Conservation (phyloP, 2,113 vertebrate species). For the Vireo altiloquus region DNA sequence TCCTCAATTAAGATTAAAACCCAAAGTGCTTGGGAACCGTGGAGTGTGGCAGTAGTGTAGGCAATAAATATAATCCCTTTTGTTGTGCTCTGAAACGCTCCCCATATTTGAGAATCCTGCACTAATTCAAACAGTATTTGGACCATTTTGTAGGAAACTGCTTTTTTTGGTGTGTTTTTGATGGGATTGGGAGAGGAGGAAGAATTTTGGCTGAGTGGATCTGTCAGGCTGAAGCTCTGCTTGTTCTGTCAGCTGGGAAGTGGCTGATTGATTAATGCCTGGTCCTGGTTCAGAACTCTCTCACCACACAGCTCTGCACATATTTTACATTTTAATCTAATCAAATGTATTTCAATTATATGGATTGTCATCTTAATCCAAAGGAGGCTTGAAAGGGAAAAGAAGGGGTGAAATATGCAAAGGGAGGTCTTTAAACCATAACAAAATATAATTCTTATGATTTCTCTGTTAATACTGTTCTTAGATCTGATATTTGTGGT, state of each 20-base stretch:
- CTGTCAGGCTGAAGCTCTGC: background rate
- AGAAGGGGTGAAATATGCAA: background rate
- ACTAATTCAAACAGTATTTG: background rate
- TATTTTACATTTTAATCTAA: background rate
- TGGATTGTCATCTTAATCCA: background rate
- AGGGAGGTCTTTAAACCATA: background rate
- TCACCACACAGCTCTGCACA: background rate
- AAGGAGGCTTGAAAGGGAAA: background rate
- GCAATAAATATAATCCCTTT: background rate
- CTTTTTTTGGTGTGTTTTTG: background rate
- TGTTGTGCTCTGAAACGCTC: background rate
- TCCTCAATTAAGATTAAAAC: background rate
- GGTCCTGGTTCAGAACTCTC: background rate
- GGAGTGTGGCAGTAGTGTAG: background rate
- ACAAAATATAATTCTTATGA: background rate
- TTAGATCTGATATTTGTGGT: background rate
- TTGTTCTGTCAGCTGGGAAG: background rate
- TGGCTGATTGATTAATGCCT: background rate
- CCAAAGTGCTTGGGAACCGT: background rate
- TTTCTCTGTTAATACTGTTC: background rate
- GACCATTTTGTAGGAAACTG: background rate
- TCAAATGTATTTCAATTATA: background rate
- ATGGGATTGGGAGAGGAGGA: background rate
- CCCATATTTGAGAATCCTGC: background rate
- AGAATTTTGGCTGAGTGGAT: background rate